Evolutionary conservation across 37 sponge, comb jelly and placozoan species (phyloP), one percentile per base, ranked within the genome.

Genomic region (Haliclona indistincta): DNA sequence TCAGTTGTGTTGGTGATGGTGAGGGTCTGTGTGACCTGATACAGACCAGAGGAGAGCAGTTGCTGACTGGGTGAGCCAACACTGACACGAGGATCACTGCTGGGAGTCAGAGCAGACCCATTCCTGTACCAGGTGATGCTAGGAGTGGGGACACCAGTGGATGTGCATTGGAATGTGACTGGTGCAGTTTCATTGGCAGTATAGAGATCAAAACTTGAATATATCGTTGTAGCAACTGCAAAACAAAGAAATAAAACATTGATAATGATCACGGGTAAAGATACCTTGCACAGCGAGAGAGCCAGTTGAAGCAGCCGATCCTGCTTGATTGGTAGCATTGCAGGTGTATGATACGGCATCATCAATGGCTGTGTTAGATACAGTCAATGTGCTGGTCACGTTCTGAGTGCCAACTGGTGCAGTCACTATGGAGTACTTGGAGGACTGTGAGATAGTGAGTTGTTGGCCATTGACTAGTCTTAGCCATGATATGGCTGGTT

Each of bases 71-170:
- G 17, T 2, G 29, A 1, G 0, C 17, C n/a, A 36, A 51, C 8
- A 33, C 52, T 32, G 4, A 66, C 8, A 7, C 68, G 42, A 22
- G 68, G 8, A 36, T 33, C 54, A 26, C 28, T 37, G 26, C 22
- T 49, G 33, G 36, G 3, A 11, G 23, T 10, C 0, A n/a, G n/a
- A n/a, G n/a, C n/a, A 11, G 8, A 63, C 4, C 61, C 42, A n/a
- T 10, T 43, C 63, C 89, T 82, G 25, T 54, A 78, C 89, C 89
- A 89, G 26, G 79, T 79, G 74, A 89, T 79, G 43, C 38, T 3
- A 10, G 89, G 89, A 32, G 47, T 53, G 36, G 89, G 89, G n/a
- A 55, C 54, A 6, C 68, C 89, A 51, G 72, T 65, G 19, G 68
- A 78, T 51, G 62, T 58, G 47, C 89, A 88, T 35, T 25, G 29